Conservation (phyloP, 2,888 invertebrate genomes). For the Tiphia femorata region DNA sequence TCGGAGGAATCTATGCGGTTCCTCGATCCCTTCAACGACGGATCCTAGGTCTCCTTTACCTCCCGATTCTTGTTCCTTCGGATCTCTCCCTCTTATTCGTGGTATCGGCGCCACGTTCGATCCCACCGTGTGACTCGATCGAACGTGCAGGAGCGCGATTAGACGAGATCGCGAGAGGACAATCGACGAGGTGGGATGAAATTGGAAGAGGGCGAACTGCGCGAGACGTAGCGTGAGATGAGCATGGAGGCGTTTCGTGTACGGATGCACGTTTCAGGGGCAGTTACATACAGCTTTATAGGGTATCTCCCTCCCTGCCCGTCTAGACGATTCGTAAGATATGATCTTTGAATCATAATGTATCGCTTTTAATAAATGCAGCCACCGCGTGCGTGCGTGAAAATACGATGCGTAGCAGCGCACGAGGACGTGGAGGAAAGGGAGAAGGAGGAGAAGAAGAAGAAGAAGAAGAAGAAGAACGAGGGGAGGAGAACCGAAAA, state of each 20-base stretch:
- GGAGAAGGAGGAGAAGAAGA: slow-evolving; percentile 1
- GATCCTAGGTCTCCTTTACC: too few species aligned
- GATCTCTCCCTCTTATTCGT: too few species aligned
- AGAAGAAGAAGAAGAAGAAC: slow-evolving; percentile 3
- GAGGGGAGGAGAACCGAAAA: neutral
- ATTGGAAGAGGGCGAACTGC: slow-evolving; percentile 1
- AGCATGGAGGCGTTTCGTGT: slow-evolving; percentile 41
- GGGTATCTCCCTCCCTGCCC: slow-evolving; percentile 59
- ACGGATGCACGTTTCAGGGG: slow-evolving; percentile 50
- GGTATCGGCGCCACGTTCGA: too few species aligned
- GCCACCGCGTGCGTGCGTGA: slow-evolving; percentile 49
- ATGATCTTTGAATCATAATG: slow-evolving; percentile 67
- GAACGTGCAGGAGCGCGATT: neutral
- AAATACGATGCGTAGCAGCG: slow-evolving; percentile 46
- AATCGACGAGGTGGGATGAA: slow-evolving; percentile 1
- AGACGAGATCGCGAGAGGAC: neutral
- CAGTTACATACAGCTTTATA: slow-evolving; percentile 58
- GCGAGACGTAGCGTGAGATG: slow-evolving; percentile 30
- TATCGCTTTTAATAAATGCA: slow-evolving; percentile 64
- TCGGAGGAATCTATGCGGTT: too few species aligned
- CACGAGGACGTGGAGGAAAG: slow-evolving; percentile 14
- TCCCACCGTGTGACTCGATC: too few species aligned
- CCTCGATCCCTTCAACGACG: too few species aligned
- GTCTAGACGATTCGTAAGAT: slow-evolving; percentile 67
- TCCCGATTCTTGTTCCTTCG: too few species aligned